Conservation (phyloP, 2,888 invertebrate species). For the Cylloceria caligata region DNA sequence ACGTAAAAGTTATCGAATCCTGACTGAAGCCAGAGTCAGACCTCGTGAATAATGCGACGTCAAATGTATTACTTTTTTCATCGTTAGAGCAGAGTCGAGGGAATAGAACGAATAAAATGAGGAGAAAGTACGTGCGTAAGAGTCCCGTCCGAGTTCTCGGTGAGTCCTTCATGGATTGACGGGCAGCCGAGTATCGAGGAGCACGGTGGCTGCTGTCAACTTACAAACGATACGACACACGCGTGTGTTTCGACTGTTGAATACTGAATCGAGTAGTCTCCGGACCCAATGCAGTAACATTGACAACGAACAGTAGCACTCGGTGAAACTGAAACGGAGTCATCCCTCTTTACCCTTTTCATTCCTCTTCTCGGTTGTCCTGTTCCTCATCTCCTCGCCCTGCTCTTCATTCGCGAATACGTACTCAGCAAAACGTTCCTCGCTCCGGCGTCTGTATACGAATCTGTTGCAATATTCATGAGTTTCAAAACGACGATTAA, state of each 20-base stretch:
- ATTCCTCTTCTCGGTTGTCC: conserved; percentile 41
- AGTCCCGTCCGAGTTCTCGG: conserved; percentile 19
- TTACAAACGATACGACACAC: conserved; percentile 82
- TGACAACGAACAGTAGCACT: neutral
- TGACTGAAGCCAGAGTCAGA: neutral
- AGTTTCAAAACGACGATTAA: conserved; percentile 60
- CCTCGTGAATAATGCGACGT: conserved; percentile 17
- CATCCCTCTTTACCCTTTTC: conserved; percentile 6
- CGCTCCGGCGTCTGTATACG: conserved; percentile 60
- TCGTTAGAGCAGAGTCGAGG: neutral
- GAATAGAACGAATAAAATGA: conserved; percentile 12
- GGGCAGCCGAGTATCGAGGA: conserved; percentile 74
- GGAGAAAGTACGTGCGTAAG: conserved; percentile 1
- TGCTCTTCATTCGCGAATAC: conserved; percentile 53
- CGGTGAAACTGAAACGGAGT: conserved; percentile 40
- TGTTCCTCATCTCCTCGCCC: conserved; percentile 46
- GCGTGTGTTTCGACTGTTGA: conserved; percentile 70
- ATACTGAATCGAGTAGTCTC: conserved; percentile 63
- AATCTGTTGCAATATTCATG: conserved; percentile 79
- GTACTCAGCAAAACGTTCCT: conserved; percentile 70
- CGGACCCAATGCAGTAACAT: neutral
- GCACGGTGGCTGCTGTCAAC: conserved; percentile 80
- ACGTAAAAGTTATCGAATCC: neutral
- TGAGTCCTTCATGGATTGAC: conserved; percentile 71
- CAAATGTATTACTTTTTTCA: conserved; percentile 10